Evolutionary conservation across 2,113 vertebrate species (phyloP), one percentile per base, ranked within the genome.

Genomic region (Rhegmatorhina hoffmannsi): DNA sequence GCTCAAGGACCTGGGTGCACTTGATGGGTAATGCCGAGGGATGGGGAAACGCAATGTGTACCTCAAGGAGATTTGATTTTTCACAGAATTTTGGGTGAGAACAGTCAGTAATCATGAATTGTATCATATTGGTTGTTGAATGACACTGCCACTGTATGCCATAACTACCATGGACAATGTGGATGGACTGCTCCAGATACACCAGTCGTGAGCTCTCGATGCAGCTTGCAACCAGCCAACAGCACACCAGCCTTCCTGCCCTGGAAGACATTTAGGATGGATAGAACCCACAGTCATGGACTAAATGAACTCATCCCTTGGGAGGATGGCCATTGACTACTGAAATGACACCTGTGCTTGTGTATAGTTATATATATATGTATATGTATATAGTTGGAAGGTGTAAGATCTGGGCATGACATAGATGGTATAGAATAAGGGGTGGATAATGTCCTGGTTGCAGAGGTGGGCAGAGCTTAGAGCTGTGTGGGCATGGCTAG

Each of bases 71-170:
- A 44, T 59, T 81, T 66, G 44, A 10, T 58, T 50, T 80, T n/a
- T n/a, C n/a, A n/a, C n/a, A n/a, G n/a, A n/a, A n/a, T n/a, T n/a
- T 74, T 59, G 60, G 33, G 33, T 66, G 26, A 73, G 68, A 81
- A 33, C 21, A 36, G 26, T 26, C 34, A 73, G 34, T 50, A 44
- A 44, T 36, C 26, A 18, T 44, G 36, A 66, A n/a, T 6, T 73
- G 50, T 36, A 6, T 13, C 21, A 64, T 14, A 36, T 0, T 36
- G 24, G 28, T 9, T 40, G 40, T n/a, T 3, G 1, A 64, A 81
- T 26, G 50, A 26, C 67, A 43, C 31, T 47, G 56, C 19, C 40
- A 40, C 29, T 66, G 50, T 38, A 28, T 28, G 36, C 33, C 8
- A 1, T 23, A 74, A 81, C 11, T 74, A 44, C 62, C 36, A 29